Base-by-base conservation (phyloP, 1,140 invertebrate species). In the Listronotus oregonensis region DNA sequence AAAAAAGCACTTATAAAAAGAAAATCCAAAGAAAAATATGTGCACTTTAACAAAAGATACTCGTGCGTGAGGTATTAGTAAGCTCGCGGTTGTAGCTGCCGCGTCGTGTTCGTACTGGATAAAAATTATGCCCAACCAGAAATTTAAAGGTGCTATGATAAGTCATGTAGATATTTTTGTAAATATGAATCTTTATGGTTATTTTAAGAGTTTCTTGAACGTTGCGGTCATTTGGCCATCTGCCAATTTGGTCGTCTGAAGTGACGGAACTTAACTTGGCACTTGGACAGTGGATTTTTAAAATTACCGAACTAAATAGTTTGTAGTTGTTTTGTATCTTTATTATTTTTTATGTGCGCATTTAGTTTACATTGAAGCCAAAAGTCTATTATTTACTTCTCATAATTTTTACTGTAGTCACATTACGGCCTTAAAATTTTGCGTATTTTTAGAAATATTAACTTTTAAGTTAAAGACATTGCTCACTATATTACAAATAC, bases 61-160 rank as follows among this genome's bases (percentile, higher is more conserved):
- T 40, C 18, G 1, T 57, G 39, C n/a, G 21, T 49, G 43, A n/a
- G 49, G 17, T 4, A 42, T 46, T 32, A 58, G 21, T 18, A 56
- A 21, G 12, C 18, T 62, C 59, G 50, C 59, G 59, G 50, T 43
- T 11, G 14, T 40, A 27, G 32, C 15, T 7, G 43, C 44, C 44
- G 63, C 63, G 63, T 65, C 63, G 63, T 34, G 34, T 49, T 65
- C 63, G 63, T 39, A 65, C 63, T 65, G 55, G 18, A 51, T 44
- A 9, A 64, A 44, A 49, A 15, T 6, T 15, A 15, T 46, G n/a
- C 42, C 17, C 34, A 44, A 54, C n/a, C 31, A 42, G 37, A 12
- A 65, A 58, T 51, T 65, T 58, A 65, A 65, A 59, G 40, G 44
- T 58, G 17, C n/a, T n/a, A 0, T 10, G 34, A 65, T 65, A 37